phyloP scores from a whole-genome alignment of 2,888 invertebrate genomes.

The Furcula furcula region DNA sequence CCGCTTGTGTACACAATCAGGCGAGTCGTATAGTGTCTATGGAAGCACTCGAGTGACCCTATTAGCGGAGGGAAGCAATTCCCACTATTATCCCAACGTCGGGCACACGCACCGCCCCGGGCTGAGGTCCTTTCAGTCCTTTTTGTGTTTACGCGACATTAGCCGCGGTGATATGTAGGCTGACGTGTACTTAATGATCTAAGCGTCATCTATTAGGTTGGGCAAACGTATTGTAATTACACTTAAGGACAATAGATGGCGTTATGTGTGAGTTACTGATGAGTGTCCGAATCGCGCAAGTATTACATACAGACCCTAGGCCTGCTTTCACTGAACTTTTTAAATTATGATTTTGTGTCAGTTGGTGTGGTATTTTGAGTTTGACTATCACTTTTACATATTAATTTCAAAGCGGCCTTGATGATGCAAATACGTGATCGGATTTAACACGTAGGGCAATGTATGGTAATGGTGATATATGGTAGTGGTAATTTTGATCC shows the following conservation, averaged over 20 bases:
- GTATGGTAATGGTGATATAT: too few species aligned
- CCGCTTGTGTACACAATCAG: conserved; percentile 5
- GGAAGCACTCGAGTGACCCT: conserved; percentile 44
- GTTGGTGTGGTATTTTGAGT: too few species aligned
- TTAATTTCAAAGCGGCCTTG: too few species aligned
- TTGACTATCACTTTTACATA: too few species aligned
- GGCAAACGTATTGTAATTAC: neutral
- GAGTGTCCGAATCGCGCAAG: neutral
- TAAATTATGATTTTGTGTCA: too few species aligned
- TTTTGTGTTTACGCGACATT: conserved; percentile 3
- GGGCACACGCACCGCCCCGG: conserved; percentile 23
- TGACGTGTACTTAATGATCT: conserved; percentile 1
- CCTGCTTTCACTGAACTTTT: too few species aligned
- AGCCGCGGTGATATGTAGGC: too few species aligned
- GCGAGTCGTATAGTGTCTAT: conserved; percentile 8
- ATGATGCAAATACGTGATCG: too few species aligned
- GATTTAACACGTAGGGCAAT: too few species aligned
- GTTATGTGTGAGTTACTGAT: neutral
- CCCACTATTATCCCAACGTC: conserved; percentile 45
- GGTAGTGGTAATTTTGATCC: too few species aligned
- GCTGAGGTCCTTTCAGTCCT: neutral
- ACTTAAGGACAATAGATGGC: neutral
- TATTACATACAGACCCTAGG: neutral
- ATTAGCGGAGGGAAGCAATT: conserved; percentile 38
- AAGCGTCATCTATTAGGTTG: conserved; percentile 1